These are phyloP conservation scores for Apostichopus parvimensis DNA, from an alignment of 35 echinoderm and acorn worm species.

Conservation along the genomic window DNA sequence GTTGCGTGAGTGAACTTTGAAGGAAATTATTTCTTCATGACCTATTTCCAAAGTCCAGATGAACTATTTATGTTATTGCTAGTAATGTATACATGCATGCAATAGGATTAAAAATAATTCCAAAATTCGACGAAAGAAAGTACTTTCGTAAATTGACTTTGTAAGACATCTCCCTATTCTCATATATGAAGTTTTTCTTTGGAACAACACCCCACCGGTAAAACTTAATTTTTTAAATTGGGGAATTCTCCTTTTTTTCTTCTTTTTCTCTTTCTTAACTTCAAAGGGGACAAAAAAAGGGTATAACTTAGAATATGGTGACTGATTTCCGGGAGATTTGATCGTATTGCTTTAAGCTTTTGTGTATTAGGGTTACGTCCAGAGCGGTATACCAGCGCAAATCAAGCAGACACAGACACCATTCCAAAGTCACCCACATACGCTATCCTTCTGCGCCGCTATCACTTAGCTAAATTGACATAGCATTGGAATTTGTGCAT, in stretches of 20 bases:
- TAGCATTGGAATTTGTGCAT: conserved; percentile 62
- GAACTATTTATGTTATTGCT: too few species aligned
- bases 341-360: conserved; percentile 7
- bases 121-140: too few species aligned
- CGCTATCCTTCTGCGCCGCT: conserved; percentile 5
- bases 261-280: neutral
- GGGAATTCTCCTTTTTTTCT: neutral
- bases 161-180: neutral
- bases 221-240: conserved; percentile 17
- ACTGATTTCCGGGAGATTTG: neutral
- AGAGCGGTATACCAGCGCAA: neutral
- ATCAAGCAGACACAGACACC: conserved; percentile 22
- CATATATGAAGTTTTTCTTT: neutral
- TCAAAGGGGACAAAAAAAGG: neutral
- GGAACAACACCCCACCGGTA: neutral
- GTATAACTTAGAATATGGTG: neutral
- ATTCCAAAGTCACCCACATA: neutral
- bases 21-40: too few species aligned
- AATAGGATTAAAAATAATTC: too few species aligned
- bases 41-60: too few species aligned
- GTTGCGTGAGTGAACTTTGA: too few species aligned
- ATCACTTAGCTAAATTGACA: conserved; percentile 63
- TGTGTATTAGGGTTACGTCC: neutral
- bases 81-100: too few species aligned
- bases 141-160: too few species aligned